Percentiles rank a stretch among this genome's conserved stretches.
These are phyloP conservation scores for Myrmecobius fasciatus DNA, from an alignment of 2,113 vertebrate genomes.

Conservation along the genomic window DNA sequence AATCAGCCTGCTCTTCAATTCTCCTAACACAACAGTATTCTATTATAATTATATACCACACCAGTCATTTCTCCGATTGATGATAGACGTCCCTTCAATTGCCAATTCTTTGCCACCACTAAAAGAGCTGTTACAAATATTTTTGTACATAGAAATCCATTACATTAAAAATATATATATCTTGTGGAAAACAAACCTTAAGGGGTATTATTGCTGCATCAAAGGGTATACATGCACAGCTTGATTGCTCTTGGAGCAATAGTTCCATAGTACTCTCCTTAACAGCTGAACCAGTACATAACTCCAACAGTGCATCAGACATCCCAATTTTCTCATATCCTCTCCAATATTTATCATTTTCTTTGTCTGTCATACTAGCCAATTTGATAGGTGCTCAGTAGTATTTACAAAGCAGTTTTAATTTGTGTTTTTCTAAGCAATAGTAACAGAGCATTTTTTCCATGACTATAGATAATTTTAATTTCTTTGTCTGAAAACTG, in stretches of 20 bases:
- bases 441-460: too few relatives aligned
- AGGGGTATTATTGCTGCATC: not conserved
- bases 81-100: not conserved
- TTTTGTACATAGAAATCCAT: not conserved
- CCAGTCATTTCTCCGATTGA: not conserved
- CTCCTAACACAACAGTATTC: not conserved
- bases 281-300: too few relatives aligned
- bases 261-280: too few relatives aligned
- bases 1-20: not conserved
- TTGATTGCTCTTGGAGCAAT: not conserved
- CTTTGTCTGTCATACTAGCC: too few relatives aligned
- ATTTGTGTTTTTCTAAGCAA: too few relatives aligned
- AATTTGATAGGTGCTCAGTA: too few relatives aligned
- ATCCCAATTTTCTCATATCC: too few relatives aligned
- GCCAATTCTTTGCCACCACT: not conserved
- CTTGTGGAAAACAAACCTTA: not conserved
- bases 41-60: not conserved
- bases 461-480: too few relatives aligned
- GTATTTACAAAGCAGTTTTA: too few relatives aligned
- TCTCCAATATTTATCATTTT: too few relatives aligned
- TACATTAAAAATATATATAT: not conserved
- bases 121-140: not conserved
- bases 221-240: not conserved
- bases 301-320: too few relatives aligned
- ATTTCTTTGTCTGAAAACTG: too few relatives aligned